phyloP scores from a whole-genome alignment of 2,113 vertebrate species.

The Brachypteracias leptosomus region DNA sequence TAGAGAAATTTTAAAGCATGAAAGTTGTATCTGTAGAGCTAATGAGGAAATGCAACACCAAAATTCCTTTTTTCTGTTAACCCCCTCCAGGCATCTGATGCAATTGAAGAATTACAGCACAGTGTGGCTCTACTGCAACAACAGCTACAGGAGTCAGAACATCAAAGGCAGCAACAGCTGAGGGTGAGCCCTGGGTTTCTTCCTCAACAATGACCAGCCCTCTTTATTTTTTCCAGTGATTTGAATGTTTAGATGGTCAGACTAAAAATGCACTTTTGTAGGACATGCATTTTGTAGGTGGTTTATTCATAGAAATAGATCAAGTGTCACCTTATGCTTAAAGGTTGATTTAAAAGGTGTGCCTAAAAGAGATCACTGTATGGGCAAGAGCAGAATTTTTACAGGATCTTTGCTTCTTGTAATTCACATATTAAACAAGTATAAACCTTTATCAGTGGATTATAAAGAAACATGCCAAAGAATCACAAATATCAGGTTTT shows the following conservation, averaged over 20 bases:
- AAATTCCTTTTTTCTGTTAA: neutral
- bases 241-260: neutral
- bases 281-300: neutral
- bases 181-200: slow-evolving; percentile 72
- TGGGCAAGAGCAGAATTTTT: neutral
- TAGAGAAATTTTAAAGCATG: neutral
- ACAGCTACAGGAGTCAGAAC: slow-evolving; percentile 81
- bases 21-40: neutral
- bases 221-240: neutral
- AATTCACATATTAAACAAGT: neutral
- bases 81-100: slow-evolving; percentile 77
- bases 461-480: neutral
- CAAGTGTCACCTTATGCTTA: neutral
- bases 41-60: neutral
- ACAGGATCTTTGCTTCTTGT: neutral
- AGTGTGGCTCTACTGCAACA: slow-evolving; percentile 77
- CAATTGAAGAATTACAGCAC: slow-evolving; percentile 80
- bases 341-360: neutral
- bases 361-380: neutral
- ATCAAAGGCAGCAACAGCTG: slow-evolving; percentile 78
- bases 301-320: neutral
- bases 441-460: neutral
- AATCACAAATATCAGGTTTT: neutral
- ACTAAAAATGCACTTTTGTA: neutral
- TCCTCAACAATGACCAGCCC: neutral